These are phyloP conservation scores for Perithous albicinctus DNA, from an alignment of 2,888 invertebrate genomes.

Conservation along the genomic window DNA sequence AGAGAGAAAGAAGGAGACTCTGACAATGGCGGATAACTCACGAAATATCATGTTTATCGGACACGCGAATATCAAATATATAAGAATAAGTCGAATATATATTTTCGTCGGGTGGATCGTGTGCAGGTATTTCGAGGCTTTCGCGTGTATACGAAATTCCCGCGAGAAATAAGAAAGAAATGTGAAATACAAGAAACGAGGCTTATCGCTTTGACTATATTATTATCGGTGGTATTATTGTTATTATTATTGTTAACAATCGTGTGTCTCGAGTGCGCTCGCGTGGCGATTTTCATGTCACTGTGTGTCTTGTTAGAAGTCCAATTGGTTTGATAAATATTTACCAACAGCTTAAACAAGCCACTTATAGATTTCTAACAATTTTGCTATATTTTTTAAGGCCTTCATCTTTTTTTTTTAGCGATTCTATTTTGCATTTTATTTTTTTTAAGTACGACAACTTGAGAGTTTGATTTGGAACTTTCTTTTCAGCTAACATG, in stretches of 20 bases:
- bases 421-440: too few relatives aligned
- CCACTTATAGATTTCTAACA: background rate
- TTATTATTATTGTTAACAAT: background rate
- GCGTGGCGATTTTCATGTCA: conserved; percentile 20
- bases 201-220: background rate
- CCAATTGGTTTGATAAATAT: conserved; percentile 44
- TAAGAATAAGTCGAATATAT: conserved; percentile 13
- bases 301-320: background rate
- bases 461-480: too few relatives aligned
- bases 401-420: background rate
- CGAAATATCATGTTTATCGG: conserved; percentile 4
- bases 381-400: background rate
- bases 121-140: conserved; percentile 51
- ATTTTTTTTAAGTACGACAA: too few relatives aligned
- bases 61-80: conserved; percentile 17
- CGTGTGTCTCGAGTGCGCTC: background rate
- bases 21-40: conserved; percentile 3
- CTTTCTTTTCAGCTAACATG: too few relatives aligned
- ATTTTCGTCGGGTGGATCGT: conserved; percentile 17
- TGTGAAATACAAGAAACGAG: background rate
- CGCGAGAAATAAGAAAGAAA: conserved; percentile 21
- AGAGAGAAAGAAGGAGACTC: background rate
- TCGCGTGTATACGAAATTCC: conserved; percentile 21
- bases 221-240: conserved; percentile 8
- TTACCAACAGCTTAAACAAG: conserved; percentile 17